A percentile compares a stretch with the other conserved stretches of the same genome.
Evolutionary conservation across 2,888 invertebrate species (phyloP).

Genomic region (Amiota minor): DNA sequence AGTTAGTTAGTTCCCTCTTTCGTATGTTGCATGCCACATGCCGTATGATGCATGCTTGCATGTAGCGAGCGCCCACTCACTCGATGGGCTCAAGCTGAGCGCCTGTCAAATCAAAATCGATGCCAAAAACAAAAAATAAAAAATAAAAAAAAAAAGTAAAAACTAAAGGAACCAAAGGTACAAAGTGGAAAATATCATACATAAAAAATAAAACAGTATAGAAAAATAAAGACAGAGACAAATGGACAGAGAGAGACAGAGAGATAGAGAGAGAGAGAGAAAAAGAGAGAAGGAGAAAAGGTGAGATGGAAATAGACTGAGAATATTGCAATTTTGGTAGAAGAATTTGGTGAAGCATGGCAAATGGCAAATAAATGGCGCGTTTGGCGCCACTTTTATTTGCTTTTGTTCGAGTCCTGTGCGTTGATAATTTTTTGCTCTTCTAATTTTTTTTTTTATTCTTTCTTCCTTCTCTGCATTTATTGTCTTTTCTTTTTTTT

Average conservation of each 20-base stretch:
- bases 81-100: background rate
- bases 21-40: background rate
- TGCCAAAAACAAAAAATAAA: conserved; percentile 35
- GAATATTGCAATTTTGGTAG: conserved; percentile 1
- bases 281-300: background rate
- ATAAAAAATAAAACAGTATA: background rate
- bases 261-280: background rate
- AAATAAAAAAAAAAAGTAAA: background rate
- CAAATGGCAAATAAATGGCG: conserved; percentile 30
- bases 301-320: background rate
- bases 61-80: background rate
- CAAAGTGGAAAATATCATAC: background rate
- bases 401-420: conserved; percentile 34
- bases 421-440: background rate
- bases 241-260: background rate
- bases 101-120: conserved; percentile 55
- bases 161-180: background rate
- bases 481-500: too few species aligned
- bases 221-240: background rate
- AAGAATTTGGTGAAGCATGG: conserved; percentile 8
- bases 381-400: conserved; percentile 6
- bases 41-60: background rate
- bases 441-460: conserved; percentile 14
- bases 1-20: background rate
- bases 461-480: too few species aligned